Percentiles rank a stretch among this genome's conserved stretches.
Evolutionary conservation across 2,113 vertebrate species (phyloP).

Genomic region (Tiliqua scincoides): DNA sequence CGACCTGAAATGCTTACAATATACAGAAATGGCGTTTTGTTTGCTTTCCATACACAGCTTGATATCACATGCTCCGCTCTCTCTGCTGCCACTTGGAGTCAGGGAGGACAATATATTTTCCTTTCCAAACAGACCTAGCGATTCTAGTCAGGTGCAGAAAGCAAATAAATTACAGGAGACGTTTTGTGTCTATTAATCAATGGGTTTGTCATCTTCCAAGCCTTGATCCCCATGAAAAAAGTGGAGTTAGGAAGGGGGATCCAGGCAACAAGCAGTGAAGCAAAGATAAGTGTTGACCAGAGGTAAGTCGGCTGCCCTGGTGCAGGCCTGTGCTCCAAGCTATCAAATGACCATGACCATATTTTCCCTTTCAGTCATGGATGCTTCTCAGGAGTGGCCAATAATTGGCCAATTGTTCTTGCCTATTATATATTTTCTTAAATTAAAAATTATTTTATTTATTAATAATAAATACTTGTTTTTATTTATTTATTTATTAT

Average conservation of each 20-base stretch:
- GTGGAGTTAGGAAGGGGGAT: constrained; percentile 40
- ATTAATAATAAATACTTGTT: too few species aligned
- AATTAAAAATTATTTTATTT: too few species aligned
- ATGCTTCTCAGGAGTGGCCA: too few species aligned
- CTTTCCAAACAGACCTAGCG: constrained; percentile 73
- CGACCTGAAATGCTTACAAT: constrained; percentile 77
- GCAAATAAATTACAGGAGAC: constrained; percentile 81
- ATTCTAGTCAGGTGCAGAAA: constrained; percentile 83
- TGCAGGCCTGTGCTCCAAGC: not conserved
- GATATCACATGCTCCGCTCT: constrained; percentile 73
- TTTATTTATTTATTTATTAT: too few species aligned
- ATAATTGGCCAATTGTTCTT: not conserved
- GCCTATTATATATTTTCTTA: not conserved
- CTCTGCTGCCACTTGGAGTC: constrained; percentile 79
- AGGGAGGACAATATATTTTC: constrained; percentile 79
- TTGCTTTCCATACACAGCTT: constrained; percentile 76
- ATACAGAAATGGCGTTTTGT: constrained; percentile 76
- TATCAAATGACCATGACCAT: not conserved
- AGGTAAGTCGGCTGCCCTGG: constrained; percentile 38
- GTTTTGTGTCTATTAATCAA: constrained; percentile 78
- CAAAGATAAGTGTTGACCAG: constrained; percentile 31
- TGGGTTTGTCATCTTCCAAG: constrained; percentile 75
- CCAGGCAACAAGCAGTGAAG: constrained; percentile 15
- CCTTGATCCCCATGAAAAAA: constrained; percentile 80
- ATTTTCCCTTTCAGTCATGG: not conserved